Base-by-base conservation (phyloP, 2,797 vertebrate species). In the Micropoecilia bifurca region DNA sequence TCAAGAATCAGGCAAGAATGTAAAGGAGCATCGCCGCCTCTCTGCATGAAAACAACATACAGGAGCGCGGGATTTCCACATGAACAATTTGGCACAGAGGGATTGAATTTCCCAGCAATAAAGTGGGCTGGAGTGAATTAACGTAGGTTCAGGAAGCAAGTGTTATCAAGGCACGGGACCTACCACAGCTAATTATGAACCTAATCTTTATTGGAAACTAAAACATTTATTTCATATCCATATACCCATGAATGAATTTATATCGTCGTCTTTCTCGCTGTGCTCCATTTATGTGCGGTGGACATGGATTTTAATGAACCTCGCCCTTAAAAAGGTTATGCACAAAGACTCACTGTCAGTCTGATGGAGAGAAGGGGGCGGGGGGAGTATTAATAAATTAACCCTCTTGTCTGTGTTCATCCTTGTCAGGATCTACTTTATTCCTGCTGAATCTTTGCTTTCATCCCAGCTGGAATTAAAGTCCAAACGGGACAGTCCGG, bases 201-300 rank as follows among this genome's bases (percentile, higher is more conserved):
- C 79, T 88, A 92, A 90, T 82, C 86, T 90, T 94, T 94, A 96
- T 93, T 95, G 91, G 89, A 95, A 95, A 95, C 90, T 88, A 91
- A 94, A 93, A 92, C 77, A 78, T 81, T 93, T 88, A 88, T 94
- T 94, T 94, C 83, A 90, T 87, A 92, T 93, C 83, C 89, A 90
- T 91, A 93, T 92, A 36, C 89, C 85, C 83, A 66, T 75, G 85
- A 91, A 93, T 83, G 84, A 75, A 74, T 91, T 91, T 86, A 33
- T 53, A 85, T 90, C 89, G 80, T 87, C 18, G 85, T 87, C 86
- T 84, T 89, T 91, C 14, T 57, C 63, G 33, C 55, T 82, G 82
- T 87, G 89, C 81, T 93, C 80, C 90, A 86, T 93, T 94, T 93
- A 93, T 91, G 87, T 85, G 94, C 92, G 90, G 87, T 84, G 94